Percentiles rank a stretch among this genome's conserved stretches.
Conservation (phyloP, 2,797 vertebrate genomes). For the Trematomus bernacchii region DNA sequence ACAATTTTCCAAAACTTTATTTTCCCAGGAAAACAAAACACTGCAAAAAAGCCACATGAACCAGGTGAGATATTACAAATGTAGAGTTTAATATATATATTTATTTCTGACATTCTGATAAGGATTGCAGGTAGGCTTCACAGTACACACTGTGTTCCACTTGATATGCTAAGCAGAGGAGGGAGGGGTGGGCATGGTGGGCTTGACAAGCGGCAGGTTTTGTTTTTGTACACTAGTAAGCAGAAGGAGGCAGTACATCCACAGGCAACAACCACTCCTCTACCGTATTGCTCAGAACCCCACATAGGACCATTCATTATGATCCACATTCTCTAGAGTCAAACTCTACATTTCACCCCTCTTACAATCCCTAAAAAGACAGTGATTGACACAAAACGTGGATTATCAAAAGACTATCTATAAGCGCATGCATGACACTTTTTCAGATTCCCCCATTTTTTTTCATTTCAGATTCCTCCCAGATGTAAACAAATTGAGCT, state of each 20-base stretch:
- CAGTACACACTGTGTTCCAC: slow-evolving; percentile 88
- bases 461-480: slow-evolving; percentile 29
- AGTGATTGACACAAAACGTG: slow-evolving; percentile 78
- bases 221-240: slow-evolving; percentile 82
- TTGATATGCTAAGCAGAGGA: slow-evolving; percentile 87
- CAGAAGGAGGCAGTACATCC: slow-evolving; percentile 84
- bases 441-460: slow-evolving; percentile 37
- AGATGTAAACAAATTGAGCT: slow-evolving; percentile 69
- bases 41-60: slow-evolving; percentile 59
- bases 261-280: slow-evolving; percentile 80
- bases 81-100: slow-evolving; percentile 90
- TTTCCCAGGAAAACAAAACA: slow-evolving; percentile 14
- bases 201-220: slow-evolving; percentile 80
- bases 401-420: slow-evolving; percentile 78
- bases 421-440: slow-evolving; percentile 77
- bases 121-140: slow-evolving; percentile 88
- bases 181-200: slow-evolving; percentile 67
- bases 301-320: slow-evolving; percentile 55
- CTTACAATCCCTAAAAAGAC: slow-evolving; percentile 74
- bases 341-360: slow-evolving; percentile 45
- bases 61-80: slow-evolving; percentile 83
- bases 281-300: slow-evolving; percentile 73
- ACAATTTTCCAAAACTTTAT: background rate
- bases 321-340: slow-evolving; percentile 68
- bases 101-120: slow-evolving; percentile 90